A percentile compares a stretch with the other conserved stretches of the same genome.
phyloP scores from a whole-genome alignment of 2,113 vertebrate species.

The Cacatua alba region DNA sequence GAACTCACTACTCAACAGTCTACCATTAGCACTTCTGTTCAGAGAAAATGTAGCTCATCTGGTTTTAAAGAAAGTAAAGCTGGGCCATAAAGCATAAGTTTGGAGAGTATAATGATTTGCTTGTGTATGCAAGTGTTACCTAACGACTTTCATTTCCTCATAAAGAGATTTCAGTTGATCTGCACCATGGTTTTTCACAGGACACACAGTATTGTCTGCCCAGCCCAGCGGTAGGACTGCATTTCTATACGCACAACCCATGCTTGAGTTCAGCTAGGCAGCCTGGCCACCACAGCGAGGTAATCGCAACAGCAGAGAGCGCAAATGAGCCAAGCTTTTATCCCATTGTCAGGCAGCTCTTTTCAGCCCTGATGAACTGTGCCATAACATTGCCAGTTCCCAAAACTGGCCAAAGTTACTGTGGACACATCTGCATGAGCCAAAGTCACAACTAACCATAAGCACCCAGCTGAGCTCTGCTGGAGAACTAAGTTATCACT shows the following conservation, averaged over 20 bases:
- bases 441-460: neutral
- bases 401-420: neutral
- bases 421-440: neutral
- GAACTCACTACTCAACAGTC: constrained; percentile 3
- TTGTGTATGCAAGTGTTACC: neutral
- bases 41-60: neutral
- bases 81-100: neutral
- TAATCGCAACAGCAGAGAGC: neutral
- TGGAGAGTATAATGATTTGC: neutral
- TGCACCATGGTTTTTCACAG: neutral
- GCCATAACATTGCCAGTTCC: accelerated
- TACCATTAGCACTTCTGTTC: neutral
- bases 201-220: neutral
- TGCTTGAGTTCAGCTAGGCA: neutral
- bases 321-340: neutral
- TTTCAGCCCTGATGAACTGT: neutral
- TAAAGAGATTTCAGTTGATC: neutral
- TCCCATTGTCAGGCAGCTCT: neutral
- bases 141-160: neutral
- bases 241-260: accelerated
- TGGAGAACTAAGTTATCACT: neutral
- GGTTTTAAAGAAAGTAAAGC: neutral
- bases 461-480: neutral
- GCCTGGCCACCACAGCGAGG: neutral
- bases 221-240: neutral